Percentiles rank a stretch among this genome's conserved stretches.
These are phyloP conservation scores for Clistopyga incitator DNA, from an alignment of 2,888 invertebrate genomes.

Conservation along the genomic window DNA sequence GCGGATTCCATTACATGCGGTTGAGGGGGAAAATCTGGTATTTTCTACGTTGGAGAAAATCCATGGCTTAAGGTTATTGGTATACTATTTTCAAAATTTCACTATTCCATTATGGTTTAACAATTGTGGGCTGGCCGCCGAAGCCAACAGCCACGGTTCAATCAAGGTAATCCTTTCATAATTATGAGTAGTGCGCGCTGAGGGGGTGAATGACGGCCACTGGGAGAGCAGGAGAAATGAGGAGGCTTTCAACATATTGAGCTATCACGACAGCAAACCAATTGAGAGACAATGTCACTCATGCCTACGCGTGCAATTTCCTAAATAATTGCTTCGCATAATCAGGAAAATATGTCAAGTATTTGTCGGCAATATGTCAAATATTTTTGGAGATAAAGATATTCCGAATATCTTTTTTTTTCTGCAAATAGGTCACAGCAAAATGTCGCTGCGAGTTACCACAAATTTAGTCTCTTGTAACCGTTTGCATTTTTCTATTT, in stretches of 20 bases:
- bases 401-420: conserved; percentile 1
- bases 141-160: neutral
- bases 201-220: neutral
- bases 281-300: conserved; percentile 33
- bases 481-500: conserved; percentile 10
- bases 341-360: neutral
- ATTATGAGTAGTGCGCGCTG: conserved; percentile 1
- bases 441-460: neutral
- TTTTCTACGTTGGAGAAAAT: conserved; percentile 13
- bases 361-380: neutral
- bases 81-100: neutral
- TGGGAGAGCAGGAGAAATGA: neutral
- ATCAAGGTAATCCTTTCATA: conserved; percentile 14
- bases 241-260: neutral
- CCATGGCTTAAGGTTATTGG: neutral
- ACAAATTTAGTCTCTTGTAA: neutral
- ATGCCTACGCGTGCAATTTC: neutral
- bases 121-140: neutral
- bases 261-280: conserved; percentile 33
- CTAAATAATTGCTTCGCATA: neutral
- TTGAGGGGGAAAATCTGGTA: conserved; percentile 46
- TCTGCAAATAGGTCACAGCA: neutral
- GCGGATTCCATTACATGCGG: conserved; percentile 59
- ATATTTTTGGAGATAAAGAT: neutral
- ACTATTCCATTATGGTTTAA: neutral